phyloP scores from a whole-genome alignment of 2,113 vertebrate genomes.

The Leptodactylus fuscus region DNA sequence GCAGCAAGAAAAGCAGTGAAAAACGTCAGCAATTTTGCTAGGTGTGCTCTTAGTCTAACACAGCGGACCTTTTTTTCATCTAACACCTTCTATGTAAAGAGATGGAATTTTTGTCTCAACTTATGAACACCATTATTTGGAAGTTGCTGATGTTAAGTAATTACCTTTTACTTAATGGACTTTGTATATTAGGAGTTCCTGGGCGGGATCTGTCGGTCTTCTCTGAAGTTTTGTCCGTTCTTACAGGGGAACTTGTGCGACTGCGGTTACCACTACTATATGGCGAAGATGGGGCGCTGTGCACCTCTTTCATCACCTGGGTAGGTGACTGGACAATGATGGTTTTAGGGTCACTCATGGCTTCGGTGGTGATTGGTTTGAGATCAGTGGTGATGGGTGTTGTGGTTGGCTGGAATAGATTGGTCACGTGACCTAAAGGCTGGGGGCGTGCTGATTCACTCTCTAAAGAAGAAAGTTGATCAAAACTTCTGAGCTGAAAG shows the following conservation, averaged over 20 bases:
- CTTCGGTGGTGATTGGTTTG: slow-evolving; percentile 66
- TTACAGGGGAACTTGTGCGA: slow-evolving; percentile 78
- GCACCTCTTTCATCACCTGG: slow-evolving; percentile 68
- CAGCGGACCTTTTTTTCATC: too few species aligned
- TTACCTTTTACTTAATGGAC: slow-evolving; percentile 80
- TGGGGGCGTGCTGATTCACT: slow-evolving; percentile 71
- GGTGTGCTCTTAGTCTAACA: too few species aligned
- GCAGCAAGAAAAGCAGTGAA: too few species aligned
- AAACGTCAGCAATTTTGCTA: too few species aligned
- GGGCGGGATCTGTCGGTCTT: slow-evolving; percentile 70
- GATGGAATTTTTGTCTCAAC: too few species aligned
- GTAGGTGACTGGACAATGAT: slow-evolving; percentile 71
- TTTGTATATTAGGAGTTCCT: slow-evolving; percentile 71
- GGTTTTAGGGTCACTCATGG: slow-evolving; percentile 67
- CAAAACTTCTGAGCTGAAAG: slow-evolving; percentile 89
- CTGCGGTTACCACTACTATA: slow-evolving; percentile 71
- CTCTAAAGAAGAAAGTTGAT: slow-evolving; percentile 81
- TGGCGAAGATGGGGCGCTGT: slow-evolving; percentile 74
- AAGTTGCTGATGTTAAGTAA: too few species aligned
- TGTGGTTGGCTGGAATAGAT: slow-evolving; percentile 64
- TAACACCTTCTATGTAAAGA: too few species aligned
- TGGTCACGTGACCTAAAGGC: slow-evolving; percentile 60
- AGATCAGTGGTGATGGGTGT: slow-evolving; percentile 66
- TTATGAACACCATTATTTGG: too few species aligned
- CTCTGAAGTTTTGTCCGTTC: slow-evolving; percentile 72